A percentile compares a stretch with the other conserved stretches of the same genome.
phyloP scores from a whole-genome alignment of 23 tunicate genomes.

The Trididemnum clinides region DNA sequence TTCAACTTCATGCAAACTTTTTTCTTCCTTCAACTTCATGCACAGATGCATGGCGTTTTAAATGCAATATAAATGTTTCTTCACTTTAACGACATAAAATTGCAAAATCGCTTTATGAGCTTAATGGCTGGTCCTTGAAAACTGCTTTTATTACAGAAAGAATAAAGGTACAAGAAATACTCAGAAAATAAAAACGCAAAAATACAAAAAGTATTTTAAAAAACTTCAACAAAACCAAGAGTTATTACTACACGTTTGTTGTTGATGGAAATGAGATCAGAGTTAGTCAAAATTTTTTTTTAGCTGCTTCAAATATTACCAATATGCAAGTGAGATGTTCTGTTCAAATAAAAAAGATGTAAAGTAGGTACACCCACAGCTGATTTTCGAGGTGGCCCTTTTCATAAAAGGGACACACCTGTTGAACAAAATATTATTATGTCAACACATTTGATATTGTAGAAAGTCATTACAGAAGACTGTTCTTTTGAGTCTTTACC shows the following conservation, averaged over 20 bases:
- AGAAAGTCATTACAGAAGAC: too few species aligned
- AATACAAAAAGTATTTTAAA: neutral
- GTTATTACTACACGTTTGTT: neutral
- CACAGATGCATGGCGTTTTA: neutral
- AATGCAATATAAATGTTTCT: neutral
- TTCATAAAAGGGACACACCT: too few species aligned
- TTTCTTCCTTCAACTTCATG: neutral
- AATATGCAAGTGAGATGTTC: neutral
- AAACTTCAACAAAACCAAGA: neutral
- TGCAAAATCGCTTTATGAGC: neutral
- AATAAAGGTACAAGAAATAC: neutral
- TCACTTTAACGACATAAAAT: neutral
- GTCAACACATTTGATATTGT: too few species aligned
- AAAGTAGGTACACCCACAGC: neutral
- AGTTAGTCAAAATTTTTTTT: neutral
- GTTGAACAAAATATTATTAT: too few species aligned
- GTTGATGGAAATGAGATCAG: neutral
- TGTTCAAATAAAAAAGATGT: neutral
- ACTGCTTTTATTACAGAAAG: neutral
- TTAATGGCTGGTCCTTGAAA: neutral
- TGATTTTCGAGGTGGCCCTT: neutral
- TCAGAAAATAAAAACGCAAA: neutral
- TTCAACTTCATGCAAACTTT: neutral
- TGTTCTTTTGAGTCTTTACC: too few species aligned
- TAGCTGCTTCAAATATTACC: neutral